phyloP scores from a whole-genome alignment of 2,797 vertebrate species.

The Myripristis murdjan region DNA sequence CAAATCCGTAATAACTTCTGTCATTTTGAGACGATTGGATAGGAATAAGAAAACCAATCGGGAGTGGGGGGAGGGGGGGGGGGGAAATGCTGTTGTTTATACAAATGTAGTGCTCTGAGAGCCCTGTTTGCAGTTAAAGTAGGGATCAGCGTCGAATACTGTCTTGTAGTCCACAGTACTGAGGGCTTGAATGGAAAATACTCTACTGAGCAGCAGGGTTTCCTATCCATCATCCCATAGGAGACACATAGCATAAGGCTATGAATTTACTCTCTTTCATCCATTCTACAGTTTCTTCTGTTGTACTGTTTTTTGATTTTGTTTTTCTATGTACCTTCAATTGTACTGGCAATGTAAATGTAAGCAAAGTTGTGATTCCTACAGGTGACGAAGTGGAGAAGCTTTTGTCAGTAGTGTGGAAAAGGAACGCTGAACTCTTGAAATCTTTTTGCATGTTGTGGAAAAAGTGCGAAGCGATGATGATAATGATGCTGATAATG shows the following conservation, averaged over 20 bases:
- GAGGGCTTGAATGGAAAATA: slow-evolving; percentile 41
- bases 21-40: slow-evolving; percentile 48
- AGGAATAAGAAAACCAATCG: neutral
- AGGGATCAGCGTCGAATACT: slow-evolving; percentile 29
- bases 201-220: slow-evolving; percentile 6
- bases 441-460: slow-evolving; percentile 84
- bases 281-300: slow-evolving; percentile 59
- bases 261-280: slow-evolving; percentile 67
- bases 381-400: slow-evolving; percentile 67
- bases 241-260: slow-evolving; percentile 63
- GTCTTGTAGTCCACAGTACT: slow-evolving; percentile 23
- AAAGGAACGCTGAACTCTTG: slow-evolving; percentile 75
- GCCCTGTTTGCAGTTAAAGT: slow-evolving; percentile 28
- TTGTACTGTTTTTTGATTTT: slow-evolving; percentile 59
- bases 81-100: slow-evolving; percentile 18
- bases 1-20: slow-evolving; percentile 30
- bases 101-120: slow-evolving; percentile 35
- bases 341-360: slow-evolving; percentile 80
- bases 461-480: slow-evolving; percentile 68
- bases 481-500: slow-evolving; percentile 65
- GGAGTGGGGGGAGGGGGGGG: no score
- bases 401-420: slow-evolving; percentile 70
- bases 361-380: slow-evolving; percentile 79
- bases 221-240: slow-evolving; percentile 50
- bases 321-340: slow-evolving; percentile 63